These are phyloP conservation scores for Drosophila parthenogenetica DNA, from an alignment of 2,888 invertebrate species.

Conservation along the genomic window DNA sequence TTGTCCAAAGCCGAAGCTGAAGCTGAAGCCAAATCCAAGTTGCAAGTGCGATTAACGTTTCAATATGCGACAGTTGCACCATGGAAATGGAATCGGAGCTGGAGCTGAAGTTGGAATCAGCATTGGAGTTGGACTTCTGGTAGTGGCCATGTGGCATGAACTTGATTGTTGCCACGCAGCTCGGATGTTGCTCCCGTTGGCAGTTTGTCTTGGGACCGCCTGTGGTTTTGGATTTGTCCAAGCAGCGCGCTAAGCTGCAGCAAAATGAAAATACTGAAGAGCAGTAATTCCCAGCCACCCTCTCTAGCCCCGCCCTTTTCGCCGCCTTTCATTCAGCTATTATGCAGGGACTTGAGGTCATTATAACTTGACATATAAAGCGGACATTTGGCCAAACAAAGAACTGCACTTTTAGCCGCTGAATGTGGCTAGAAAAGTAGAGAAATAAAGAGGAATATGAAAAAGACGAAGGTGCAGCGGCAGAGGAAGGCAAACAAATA, in stretches of 20 bases:
- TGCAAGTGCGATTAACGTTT: slow-evolving; percentile 72
- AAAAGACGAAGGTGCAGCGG: background rate
- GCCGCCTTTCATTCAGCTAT: slow-evolving; percentile 1
- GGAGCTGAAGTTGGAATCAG: background rate
- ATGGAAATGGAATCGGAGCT: slow-evolving; percentile 43
- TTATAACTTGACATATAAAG: slow-evolving; percentile 58
- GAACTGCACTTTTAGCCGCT: slow-evolving; percentile 35
- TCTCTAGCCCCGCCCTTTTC: background rate
- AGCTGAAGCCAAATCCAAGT: slow-evolving; percentile 14
- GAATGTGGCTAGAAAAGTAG: background rate
- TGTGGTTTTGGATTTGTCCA: slow-evolving; percentile 54
- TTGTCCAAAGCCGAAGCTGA: slow-evolving; percentile 23
- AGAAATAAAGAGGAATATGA: background rate
- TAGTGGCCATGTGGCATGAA: slow-evolving; percentile 10
- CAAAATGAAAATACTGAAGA: background rate
- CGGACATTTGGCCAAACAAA: slow-evolving; percentile 23
- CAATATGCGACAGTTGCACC: slow-evolving; percentile 77
- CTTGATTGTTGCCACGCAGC: background rate
- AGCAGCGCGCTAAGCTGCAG: slow-evolving; percentile 61
- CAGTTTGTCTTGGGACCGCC: slow-evolving; percentile 48
- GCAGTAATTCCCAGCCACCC: background rate
- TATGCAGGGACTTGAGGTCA: slow-evolving; percentile 56
- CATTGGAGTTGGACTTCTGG: slow-evolving; percentile 11
- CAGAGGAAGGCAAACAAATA: background rate
- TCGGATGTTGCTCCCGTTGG: background rate